Evolutionary conservation across 2,797 vertebrate species (phyloP).

Genomic region (Halcyon badia): DNA sequence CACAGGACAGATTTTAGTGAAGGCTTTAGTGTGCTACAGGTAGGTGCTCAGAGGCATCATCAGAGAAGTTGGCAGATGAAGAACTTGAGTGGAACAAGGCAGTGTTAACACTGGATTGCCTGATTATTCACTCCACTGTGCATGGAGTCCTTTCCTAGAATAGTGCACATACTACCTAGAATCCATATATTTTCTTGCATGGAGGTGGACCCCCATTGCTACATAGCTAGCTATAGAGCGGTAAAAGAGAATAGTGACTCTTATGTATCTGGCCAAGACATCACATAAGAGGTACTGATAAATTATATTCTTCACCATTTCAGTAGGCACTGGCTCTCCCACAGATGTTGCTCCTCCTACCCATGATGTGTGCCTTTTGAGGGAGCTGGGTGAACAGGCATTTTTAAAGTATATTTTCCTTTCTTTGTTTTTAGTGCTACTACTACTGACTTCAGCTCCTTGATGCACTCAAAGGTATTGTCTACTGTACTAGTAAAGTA

Average conservation of each 20-base stretch:
- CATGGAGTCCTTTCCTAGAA: neutral
- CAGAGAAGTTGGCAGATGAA: neutral
- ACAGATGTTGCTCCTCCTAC: neutral
- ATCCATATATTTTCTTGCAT: neutral
- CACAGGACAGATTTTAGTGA: neutral
- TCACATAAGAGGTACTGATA: neutral
- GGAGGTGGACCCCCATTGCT: neutral
- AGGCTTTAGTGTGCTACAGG: neutral
- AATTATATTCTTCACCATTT: neutral
- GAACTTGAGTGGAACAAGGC: neutral
- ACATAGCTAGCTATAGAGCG: neutral
- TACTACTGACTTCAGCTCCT: constrained; percentile 75
- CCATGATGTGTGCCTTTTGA: neutral
- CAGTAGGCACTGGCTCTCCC: neutral
- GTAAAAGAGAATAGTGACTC: neutral
- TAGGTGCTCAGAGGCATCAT: neutral
- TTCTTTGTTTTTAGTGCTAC: constrained; percentile 78
- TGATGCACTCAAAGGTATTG: constrained; percentile 83
- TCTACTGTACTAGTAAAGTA: too few species aligned
- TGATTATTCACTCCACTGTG: neutral
- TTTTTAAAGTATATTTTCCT: constrained; percentile 45
- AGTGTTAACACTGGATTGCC: neutral
- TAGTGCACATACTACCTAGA: neutral
- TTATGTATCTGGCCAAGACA: neutral
- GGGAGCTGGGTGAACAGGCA: neutral